Evolutionary conservation across 2,888 invertebrate species (phyloP), one percentile per base, ranked within the genome.

Genomic region (Microctonus aethiopoides): DNA sequence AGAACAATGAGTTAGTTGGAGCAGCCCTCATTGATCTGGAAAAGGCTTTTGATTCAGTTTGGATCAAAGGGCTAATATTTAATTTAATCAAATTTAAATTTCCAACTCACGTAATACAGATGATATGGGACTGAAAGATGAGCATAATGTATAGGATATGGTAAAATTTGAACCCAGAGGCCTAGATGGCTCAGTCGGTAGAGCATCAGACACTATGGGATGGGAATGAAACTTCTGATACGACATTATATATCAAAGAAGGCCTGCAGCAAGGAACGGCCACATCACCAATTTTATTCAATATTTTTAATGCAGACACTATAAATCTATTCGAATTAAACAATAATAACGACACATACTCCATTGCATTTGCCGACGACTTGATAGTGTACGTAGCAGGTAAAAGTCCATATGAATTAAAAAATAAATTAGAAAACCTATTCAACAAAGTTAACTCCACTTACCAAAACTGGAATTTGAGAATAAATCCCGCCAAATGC

Each of bases 341-440:
- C 10, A 34, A 46, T 7, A n/a, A n/a, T n/a, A 46, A 46, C 1
- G 11, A 60, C 2, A 65, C 68, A 4, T 26, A 57, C 24, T 41
- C 71, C 0, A 62, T 70, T 0, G 68, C 70, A 0, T 74, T 54
- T 11, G 74, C 74, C 0, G 74, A 75, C n/a, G 71, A 74, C 10
- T 1, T 73, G 1, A 65, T 75, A 0, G 24, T 72, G 1, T 70
- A 73, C 7, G 13, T 39, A 0, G 54, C 36, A 1, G 72, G 20
- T 0, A 72, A 69, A 29, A 46, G 32, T 2, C 26, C 62, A 0
- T 0, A 20, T 0, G 1, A 6, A 0, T 29, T 71, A 0, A 46
- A 67, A 64, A 34, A 54, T 5, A n/a, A 32, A 0, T 56, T 73
- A n/a, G 7, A 29, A 29, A 5, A 3, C 7, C 3, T 29, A 29